phyloP scores from a whole-genome alignment of 2,797 vertebrate genomes.

The Mus minutoides region DNA sequence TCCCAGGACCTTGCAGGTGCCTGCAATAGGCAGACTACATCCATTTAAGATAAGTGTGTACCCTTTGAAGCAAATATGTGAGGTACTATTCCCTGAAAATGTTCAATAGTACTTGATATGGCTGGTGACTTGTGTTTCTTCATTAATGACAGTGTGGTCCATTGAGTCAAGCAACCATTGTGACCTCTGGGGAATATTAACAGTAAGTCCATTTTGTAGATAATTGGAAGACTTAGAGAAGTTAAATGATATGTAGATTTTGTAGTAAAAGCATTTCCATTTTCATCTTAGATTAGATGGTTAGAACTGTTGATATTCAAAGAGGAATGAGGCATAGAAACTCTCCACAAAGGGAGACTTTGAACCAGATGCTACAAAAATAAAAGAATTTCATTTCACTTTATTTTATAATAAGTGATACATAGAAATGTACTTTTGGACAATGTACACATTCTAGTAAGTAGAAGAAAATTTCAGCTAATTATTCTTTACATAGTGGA shows the following conservation, averaged over 20 bases:
- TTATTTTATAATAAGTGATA: conserved; percentile 11
- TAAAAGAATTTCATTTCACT: neutral
- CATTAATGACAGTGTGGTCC: neutral
- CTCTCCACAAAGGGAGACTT: neutral
- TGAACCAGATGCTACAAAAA: neutral
- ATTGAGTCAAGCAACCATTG: neutral
- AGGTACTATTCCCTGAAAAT: neutral
- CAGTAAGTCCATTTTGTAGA: neutral
- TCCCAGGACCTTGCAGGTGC: neutral
- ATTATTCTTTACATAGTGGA: neutral
- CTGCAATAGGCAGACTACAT: neutral
- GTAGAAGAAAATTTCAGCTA: conserved; percentile 7
- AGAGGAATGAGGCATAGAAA: neutral
- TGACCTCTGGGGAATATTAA: neutral
- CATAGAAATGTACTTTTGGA: neutral
- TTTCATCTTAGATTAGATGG: conserved; percentile 12
- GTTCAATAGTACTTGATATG: neutral
- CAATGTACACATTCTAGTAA: neutral
- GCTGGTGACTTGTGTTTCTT: conserved; percentile 1
- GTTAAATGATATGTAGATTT: neutral
- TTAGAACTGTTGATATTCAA: neutral
- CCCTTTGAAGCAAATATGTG: neutral
- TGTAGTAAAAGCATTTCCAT: neutral
- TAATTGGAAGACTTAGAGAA: neutral
- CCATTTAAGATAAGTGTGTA: neutral